Base-by-base conservation (phyloP, 2,888 invertebrate genomes). In the Cryptocheilus praepositus region DNA sequence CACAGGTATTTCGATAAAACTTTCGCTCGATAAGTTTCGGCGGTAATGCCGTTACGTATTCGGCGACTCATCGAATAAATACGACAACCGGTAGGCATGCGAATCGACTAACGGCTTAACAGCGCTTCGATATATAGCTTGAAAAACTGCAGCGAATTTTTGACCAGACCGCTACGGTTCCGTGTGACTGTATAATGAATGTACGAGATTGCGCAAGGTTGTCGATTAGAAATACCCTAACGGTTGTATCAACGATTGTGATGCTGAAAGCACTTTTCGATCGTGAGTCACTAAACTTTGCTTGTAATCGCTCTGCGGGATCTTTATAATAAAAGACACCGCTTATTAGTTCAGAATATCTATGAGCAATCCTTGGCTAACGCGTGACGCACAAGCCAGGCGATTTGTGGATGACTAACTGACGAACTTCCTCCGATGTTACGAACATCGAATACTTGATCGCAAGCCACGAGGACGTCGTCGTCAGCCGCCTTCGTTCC, bases 11-110 rank as follows among this genome's bases (percentile, higher is more conserved):
- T 36, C 74, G 79, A 77, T 74, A 71, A 74, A 79, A 74, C 77
- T 73, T 74, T 74, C 70, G 77, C 76, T 65, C 77, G 71, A 81
- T 81, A 80, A 82, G 80, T 83, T 78, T 72, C 72, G 71, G 66
- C 71, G 73, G 76, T 81, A 80, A 81, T 78, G 73, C 82, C 78
- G 79, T 80, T 78, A 79, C 81, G 79, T 79, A 78, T 80, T 73
- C 76, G 67, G 70, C 74, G 67, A 71, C 71, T 77, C 71, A 59
- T 72, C 74, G 74, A 74, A 70, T 70, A 70, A 76, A 72, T 65
- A 67, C 63, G 64, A 55, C 67, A 55, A 49, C 57, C 43, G 19
- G 60, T 19, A 53, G 2, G 18, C 51, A 28, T 58, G 61, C 5
- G 44, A 61, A 59, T 60, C 64, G 67, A 58, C 60, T 64, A 18